Base-by-base conservation (phyloP, 2,797 vertebrate genomes). In the Kryptopterus vitreolus region DNA sequence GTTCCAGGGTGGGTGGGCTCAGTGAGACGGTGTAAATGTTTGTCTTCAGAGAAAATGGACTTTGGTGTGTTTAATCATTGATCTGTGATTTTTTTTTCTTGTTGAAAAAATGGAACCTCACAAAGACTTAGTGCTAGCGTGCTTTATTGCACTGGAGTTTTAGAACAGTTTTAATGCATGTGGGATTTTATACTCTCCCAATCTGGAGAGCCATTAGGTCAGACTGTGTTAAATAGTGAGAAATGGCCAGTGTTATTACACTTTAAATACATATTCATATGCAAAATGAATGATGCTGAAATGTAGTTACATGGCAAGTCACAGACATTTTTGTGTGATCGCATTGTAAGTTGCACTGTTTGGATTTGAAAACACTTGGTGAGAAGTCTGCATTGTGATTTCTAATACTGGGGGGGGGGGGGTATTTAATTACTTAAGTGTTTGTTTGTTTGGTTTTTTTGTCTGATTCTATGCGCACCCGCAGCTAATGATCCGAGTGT, bases 51-150 rank as follows among this genome's bases (percentile, higher is more conserved):
- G 18, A 53, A 73, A 72, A 55, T 35, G 58, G 46, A 38, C 50
- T 74, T 38, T 38, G 43, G 3, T 65, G 18, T 73, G 70, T 66
- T 53, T 72, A 72, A 80, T 80, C 52, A 68, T 53, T 81, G 18
- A 74, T 38, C 55, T 52, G 16, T 50, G n/a, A n/a, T n/a, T n/a
- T n/a, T n/a, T n/a, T 68, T 63, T 3, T 11, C 26, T n/a, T 61
- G 55, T 52, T 22, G 33, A 20, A 53, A 53, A 71, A 53, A 71
- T 1, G 0, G 0, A n/a, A 33, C 15, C 31, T 71, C 18, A 71
- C 31, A 35, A n/a, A 71, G 48, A 53, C 29, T 7, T 55, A 20
- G 29, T 71, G 29, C 6, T 53, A 5, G 52, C 38, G 52, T 72
- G 31, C 70, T 72, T 72, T 24, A 55, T 72, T 9, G 52, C 31